Evolutionary conservation across 2,113 vertebrate species (phyloP), one percentile per base, ranked within the genome.

Genomic region (Monarcha castaneiventris): DNA sequence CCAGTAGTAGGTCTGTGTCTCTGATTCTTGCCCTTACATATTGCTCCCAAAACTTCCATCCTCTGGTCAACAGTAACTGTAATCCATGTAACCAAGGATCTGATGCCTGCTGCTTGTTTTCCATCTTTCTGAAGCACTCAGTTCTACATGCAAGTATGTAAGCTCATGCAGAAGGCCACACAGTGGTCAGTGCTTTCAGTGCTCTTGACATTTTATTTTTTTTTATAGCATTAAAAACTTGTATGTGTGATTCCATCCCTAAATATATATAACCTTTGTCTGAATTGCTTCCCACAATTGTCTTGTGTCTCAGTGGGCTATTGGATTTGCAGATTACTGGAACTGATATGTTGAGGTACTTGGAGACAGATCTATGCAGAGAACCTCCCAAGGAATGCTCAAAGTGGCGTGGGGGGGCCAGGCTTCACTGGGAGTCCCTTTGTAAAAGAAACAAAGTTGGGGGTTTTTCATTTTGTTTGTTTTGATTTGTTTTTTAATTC

Each of bases 81-180:
- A 77, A 55, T 58, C 26, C 21, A 7, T 37, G 15, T 74, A 84
- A 69, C 27, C 39, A 41, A 58, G 37, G 26, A 41, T 46, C 21
- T 54, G 41, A 46, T 66, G 49, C 14, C 17, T 44, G 2, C 54
- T 77, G 25, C 10, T 80, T 73, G 12, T 72, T 33, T 63, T 64
- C 30, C 16, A 4, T 59, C 33, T 59, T 72, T 82, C 37, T 52
- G 74, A 62, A 58, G 41, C 6, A 10, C 17, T 22, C 11, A 11
- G n/a, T 58, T 84, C 59, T 84, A 2, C 23, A 4, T 18, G 25
- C 6, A 23, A 19, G 11, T 29, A 2, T 32, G 1, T 16, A 52
- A 73, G 41, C 0, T 3, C n/a, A 10, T 18, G 9, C 12, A 19
- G 41, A 81, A 77, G 48, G 44, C 35, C 39, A 33, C 1, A 1